Percentiles rank a stretch among this genome's conserved stretches.
phyloP scores from a whole-genome alignment of 2,888 invertebrate genomes.

The Caenorhabditis doughertyi region DNA sequence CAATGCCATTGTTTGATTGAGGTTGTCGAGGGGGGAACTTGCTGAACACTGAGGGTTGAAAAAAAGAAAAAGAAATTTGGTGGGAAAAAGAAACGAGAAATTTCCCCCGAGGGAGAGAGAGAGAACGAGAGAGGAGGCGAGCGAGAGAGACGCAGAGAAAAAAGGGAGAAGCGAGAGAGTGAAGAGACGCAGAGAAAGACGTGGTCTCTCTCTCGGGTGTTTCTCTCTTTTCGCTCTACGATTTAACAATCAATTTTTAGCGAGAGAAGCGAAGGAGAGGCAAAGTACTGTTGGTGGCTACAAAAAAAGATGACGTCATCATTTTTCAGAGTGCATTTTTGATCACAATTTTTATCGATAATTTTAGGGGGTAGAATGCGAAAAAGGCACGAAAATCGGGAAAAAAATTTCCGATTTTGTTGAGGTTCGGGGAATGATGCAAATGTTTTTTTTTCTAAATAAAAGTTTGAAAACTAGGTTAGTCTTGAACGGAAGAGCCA shows the following conservation, averaged over 20 bases:
- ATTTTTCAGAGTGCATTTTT: conserved; percentile 7
- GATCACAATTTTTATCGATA: no score
- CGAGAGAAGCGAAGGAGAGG: no score
- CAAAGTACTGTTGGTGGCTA: conserved; percentile 1
- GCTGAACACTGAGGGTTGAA: conserved; percentile 15
- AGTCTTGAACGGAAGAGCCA: no score
- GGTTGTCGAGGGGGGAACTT: no score
- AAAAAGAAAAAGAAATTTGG: conserved; percentile 5
- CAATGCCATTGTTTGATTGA: conserved; percentile 15
- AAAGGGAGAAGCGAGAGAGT: not conserved
- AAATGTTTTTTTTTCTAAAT: no score
- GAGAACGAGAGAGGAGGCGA: conserved; percentile 18
- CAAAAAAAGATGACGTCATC: conserved; percentile 31
- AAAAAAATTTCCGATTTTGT: no score
- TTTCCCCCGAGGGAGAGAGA: not conserved
- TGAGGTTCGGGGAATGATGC: no score
- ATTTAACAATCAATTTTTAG: conserved; percentile 32
- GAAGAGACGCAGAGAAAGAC: not conserved
- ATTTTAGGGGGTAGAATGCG: no score
- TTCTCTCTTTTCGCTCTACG: no score
- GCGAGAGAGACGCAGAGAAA: conserved; percentile 6
- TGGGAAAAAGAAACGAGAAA: conserved; percentile 6
- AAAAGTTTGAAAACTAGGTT: no score
- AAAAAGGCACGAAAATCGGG: no score
- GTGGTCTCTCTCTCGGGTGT: no score